Percentiles rank a stretch among this genome's conserved stretches.
Conservation (phyloP, 2,797 vertebrate genomes). For the Macroramphosus scolopax region DNA sequence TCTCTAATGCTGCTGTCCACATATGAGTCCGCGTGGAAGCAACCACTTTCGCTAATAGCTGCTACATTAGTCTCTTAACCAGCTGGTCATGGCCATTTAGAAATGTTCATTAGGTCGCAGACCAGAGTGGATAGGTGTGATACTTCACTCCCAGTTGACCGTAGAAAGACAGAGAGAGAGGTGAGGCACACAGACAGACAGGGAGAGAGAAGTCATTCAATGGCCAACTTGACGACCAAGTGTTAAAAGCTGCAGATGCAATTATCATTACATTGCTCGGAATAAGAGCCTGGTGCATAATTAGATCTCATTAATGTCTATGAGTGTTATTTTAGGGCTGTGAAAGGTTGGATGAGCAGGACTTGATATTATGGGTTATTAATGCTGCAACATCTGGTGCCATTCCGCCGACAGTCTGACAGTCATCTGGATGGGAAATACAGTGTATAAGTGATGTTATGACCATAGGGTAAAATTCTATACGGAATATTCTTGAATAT, state of each 20-base stretch:
- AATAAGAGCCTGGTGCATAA: constrained; percentile 74
- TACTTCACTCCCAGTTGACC: constrained; percentile 71
- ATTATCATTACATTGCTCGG: constrained; percentile 74
- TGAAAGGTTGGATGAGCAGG: constrained; percentile 75
- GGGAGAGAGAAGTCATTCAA: constrained; percentile 58
- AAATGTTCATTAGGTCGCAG: constrained; percentile 80
- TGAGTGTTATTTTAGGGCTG: constrained; percentile 75
- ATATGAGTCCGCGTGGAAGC: constrained; percentile 73
- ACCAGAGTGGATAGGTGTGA: constrained; percentile 73
- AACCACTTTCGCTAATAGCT: constrained; percentile 79
- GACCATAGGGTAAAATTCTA: constrained; percentile 24
- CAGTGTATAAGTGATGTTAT: constrained; percentile 23
- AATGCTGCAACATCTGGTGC: constrained; percentile 74
- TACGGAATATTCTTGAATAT: constrained; percentile 15
- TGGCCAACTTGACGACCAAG: constrained; percentile 66
- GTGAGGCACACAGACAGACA: no score
- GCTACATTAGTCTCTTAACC: constrained; percentile 81
- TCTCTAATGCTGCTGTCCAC: constrained; percentile 52
- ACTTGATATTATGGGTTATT: constrained; percentile 77
- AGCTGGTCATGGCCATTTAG: constrained; percentile 82
- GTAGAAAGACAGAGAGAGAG: constrained; percentile 33
- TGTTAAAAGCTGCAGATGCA: constrained; percentile 77
- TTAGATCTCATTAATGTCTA: constrained; percentile 76
- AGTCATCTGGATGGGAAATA: constrained; percentile 28
- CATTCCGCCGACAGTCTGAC: constrained; percentile 55